Conservation (phyloP, 2,797 vertebrate genomes). For the Pristis pectinata region DNA sequence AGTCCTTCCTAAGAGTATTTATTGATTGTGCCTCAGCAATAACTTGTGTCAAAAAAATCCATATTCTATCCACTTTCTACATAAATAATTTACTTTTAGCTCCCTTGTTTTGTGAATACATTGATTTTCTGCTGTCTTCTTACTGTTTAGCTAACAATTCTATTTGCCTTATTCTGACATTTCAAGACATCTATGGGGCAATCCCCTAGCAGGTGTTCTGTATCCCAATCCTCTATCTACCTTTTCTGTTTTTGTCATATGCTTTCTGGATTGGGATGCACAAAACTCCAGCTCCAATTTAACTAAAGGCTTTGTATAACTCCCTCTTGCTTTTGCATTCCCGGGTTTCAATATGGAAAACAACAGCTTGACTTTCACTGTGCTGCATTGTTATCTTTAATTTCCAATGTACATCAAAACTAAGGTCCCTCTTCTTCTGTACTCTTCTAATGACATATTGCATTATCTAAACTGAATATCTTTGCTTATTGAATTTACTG, state of each 20-base stretch:
- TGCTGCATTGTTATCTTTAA: background rate
- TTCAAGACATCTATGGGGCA: background rate
- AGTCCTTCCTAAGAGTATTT: background rate
- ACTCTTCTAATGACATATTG: background rate
- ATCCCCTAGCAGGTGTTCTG: background rate
- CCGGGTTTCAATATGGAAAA: background rate
- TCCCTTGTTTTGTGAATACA: background rate
- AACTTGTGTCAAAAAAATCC: background rate
- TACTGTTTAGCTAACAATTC: background rate
- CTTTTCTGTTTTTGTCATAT: background rate
- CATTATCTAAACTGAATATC: background rate
- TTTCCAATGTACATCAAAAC: background rate
- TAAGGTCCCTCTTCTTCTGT: background rate
- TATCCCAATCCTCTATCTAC: background rate
- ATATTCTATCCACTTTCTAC: background rate
- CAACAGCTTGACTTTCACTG: background rate
- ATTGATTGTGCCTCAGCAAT: background rate
- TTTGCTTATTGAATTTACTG: background rate
- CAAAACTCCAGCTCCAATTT: background rate
- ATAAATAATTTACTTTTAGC: background rate
- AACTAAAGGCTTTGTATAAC: no score
- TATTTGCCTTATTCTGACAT: background rate
- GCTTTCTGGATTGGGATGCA: background rate
- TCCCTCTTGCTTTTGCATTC: background rate
- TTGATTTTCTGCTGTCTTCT: background rate